Evolutionary conservation across 1,140 invertebrate genomes (phyloP).

Genomic region (Dendroctonus valens): DNA sequence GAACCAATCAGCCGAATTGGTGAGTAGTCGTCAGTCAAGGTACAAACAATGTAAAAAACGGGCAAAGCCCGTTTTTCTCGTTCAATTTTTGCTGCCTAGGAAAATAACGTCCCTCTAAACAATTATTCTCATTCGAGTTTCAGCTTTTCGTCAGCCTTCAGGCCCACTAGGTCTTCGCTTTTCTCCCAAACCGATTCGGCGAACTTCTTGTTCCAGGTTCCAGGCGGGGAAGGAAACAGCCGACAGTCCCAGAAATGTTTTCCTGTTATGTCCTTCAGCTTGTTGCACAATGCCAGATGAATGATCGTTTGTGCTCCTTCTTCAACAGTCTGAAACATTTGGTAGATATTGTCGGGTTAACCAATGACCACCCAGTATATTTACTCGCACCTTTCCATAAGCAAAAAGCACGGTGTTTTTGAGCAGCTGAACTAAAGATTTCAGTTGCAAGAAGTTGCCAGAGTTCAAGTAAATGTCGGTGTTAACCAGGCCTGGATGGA

Average conservation of each 20-base stretch:
- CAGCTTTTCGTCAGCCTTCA: conserved; percentile 38
- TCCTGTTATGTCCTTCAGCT: conserved; percentile 59
- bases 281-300: conserved; percentile 60
- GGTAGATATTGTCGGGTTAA: not conserved
- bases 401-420: conserved; percentile 28
- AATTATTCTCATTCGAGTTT: conserved; percentile 21
- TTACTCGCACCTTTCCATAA: conserved; percentile 38
- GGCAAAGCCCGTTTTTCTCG: too few relatives aligned
- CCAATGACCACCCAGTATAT: not conserved
- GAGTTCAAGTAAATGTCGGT: conserved; percentile 49
- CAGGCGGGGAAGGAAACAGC: conserved; percentile 38
- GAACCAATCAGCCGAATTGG: conserved; percentile 27
- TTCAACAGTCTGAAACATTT: conserved; percentile 53
- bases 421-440: conserved; percentile 33
- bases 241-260: conserved; percentile 67
- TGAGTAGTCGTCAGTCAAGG: conserved; percentile 14
- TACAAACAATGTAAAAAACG: not conserved
- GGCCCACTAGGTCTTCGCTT: conserved; percentile 40
- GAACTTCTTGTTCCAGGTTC: conserved; percentile 42
- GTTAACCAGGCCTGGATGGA: conserved; percentile 57
- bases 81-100: too few relatives aligned
- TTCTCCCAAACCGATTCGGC: conserved; percentile 42
- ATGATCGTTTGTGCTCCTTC: conserved; percentile 68
- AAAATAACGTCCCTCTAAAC: too few relatives aligned
- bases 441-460: conserved; percentile 35